phyloP scores from a whole-genome alignment of 92 coral and sea anemone species.

The Diadumene lineata region DNA sequence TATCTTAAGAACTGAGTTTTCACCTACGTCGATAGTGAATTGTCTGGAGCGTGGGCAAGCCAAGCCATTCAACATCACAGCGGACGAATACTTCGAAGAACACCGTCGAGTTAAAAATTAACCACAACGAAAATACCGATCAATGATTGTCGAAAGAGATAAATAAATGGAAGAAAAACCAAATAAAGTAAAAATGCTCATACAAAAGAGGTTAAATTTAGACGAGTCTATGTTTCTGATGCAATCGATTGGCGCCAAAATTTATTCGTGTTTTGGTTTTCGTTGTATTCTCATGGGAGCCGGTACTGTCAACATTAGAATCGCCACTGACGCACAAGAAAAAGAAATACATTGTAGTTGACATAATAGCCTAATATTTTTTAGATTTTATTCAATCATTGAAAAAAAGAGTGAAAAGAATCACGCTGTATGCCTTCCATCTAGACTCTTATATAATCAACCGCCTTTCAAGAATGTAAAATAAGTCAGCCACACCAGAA shows the following conservation, averaged over 20 bases:
- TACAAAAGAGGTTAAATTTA: background rate
- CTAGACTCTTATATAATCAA: no score
- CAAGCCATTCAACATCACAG: background rate
- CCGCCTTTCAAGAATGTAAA: no score
- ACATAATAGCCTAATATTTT: no score
- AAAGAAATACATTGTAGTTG: no score
- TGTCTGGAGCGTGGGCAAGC: background rate
- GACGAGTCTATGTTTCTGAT: background rate
- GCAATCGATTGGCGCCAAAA: conserved; percentile 19
- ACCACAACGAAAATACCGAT: background rate
- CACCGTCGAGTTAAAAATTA: conserved; percentile 1
- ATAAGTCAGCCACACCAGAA: no score
- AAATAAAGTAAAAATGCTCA: no score
- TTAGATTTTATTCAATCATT: no score
- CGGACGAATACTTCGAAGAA: background rate
- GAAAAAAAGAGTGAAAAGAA: no score
- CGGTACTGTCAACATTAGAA: no score
- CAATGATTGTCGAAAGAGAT: background rate
- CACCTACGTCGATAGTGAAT: conserved; percentile 5
- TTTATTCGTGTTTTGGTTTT: background rate
- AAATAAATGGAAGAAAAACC: background rate
- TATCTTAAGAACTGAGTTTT: background rate
- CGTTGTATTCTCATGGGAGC: no score
- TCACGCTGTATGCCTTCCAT: no score
- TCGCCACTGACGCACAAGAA: no score